Evolutionary conservation across 2,797 vertebrate species (phyloP).

Genomic region (Cryptoblepharus egeriae): DNA sequence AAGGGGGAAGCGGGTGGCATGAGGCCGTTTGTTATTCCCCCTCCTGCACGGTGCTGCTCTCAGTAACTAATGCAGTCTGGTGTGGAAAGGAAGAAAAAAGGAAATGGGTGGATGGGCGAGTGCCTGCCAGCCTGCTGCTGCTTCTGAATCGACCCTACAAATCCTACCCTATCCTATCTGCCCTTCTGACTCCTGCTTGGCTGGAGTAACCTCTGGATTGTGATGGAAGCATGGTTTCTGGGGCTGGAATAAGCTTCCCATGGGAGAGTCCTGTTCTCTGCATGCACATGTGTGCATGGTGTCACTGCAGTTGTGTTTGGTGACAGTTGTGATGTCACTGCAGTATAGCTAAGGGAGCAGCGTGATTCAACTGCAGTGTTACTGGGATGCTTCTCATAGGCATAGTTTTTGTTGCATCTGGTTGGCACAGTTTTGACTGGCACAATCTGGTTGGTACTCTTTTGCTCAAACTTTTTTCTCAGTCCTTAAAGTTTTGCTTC

Average conservation of each 20-base stretch:
- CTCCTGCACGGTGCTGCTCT: not conserved
- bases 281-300: too few species aligned
- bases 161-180: not conserved
- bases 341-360: not conserved
- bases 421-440: too few species aligned
- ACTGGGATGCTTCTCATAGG: not conserved
- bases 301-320: not conserved
- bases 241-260: not conserved
- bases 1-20: constrained; percentile 12
- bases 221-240: not conserved
- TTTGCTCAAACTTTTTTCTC: not conserved
- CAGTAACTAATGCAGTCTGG: not conserved
- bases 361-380: not conserved
- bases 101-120: not conserved
- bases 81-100: too few species aligned
- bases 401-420: not conserved
- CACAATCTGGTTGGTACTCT: too few species aligned
- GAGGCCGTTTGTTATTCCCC: constrained; percentile 24
- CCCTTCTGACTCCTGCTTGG: too few species aligned
- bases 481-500: not conserved
- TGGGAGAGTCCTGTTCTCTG: not conserved
- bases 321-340: not conserved
- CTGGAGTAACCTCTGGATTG: not conserved
- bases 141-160: too few species aligned
- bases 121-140: not conserved